Evolutionary conservation across 2,888 invertebrate genomes (phyloP), one percentile per base, ranked within the genome.

Genomic region (Tridacna gigas): DNA sequence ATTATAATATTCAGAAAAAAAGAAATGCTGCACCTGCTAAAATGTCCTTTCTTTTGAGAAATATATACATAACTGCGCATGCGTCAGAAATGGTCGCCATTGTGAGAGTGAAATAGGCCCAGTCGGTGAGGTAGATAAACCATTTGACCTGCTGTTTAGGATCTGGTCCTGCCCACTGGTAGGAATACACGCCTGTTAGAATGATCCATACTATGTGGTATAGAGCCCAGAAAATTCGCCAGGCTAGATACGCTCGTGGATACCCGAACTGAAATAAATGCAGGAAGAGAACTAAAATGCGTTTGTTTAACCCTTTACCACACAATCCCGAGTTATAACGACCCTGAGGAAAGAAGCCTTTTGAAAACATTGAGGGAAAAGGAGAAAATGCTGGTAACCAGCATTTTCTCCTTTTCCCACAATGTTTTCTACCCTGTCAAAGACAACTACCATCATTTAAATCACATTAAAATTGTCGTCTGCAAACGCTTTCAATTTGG

Each of bases 101-200:
- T 0, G 90, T 91, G 15, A 91, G 86, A 0, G 86, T 76, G 73
- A 91, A 82, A 79, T 88, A 92, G 18, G 86, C 81, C 92, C 91
- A 91, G 86, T 91, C 86, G 25, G 92, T 92, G 28, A 91, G 89
- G 76, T 82, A 91, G 48, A 91, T 89, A 79, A 90, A 89, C 92
- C 92, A 92, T 66, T 91, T 91, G 47, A 88, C 77, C 75, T 86
- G 81, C 67, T 90, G 80, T n/a, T 77, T 73, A 2, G 74, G 73
- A 61, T 88, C 88, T 22, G 47, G 77, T 9, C 88, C 88, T 3
- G 89, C 89, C 89, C 89, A 90, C 71, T 84, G 80, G 77, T 86
- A 86, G 15, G 83, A 77, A 12, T 81, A 81, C 12, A 90, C 86
- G 11, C 90, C 90, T 1, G 86, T 84, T 0, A 86, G 60, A 18